A percentile compares a stretch with the other conserved stretches of the same genome.
Evolutionary conservation across 2,888 invertebrate species (phyloP).

Genomic region (Salticus scenicus): DNA sequence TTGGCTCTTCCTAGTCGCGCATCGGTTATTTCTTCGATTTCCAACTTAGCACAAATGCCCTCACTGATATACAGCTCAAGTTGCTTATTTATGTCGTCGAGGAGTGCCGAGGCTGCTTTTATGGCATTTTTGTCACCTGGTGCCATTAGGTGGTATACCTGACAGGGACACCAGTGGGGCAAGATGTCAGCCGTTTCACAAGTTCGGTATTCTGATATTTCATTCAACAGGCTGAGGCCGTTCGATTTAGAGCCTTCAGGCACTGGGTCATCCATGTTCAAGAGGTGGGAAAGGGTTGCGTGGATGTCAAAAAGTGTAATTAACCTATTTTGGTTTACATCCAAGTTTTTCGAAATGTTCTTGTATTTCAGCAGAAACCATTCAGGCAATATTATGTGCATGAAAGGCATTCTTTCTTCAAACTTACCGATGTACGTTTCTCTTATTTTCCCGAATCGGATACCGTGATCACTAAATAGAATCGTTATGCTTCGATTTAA

Average conservation of each 20-base stretch:
- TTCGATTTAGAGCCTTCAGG: neutral
- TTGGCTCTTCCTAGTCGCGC: constrained; percentile 46
- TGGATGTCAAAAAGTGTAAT: constrained; percentile 75
- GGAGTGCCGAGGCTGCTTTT: constrained; percentile 26
- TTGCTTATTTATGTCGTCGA: constrained; percentile 21
- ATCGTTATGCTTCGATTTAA: constrained; percentile 83
- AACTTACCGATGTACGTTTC: constrained; percentile 81
- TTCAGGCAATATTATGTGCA: constrained; percentile 75
- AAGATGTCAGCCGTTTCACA: constrained; percentile 75
- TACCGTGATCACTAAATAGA: constrained; percentile 90
- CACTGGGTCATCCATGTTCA: constrained; percentile 76
- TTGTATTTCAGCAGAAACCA: constrained; percentile 74
- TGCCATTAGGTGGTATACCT: constrained; percentile 5
- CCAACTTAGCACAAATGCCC: neutral
- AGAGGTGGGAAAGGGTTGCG: constrained; percentile 84
- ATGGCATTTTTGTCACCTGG: constrained; percentile 5
- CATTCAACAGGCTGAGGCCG: constrained; percentile 74
- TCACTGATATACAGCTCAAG: neutral
- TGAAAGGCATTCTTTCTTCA: constrained; percentile 76
- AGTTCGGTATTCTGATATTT: constrained; percentile 74
- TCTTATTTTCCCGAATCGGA: constrained; percentile 89
- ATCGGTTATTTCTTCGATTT: constrained; percentile 22
- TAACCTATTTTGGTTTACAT: constrained; percentile 74
- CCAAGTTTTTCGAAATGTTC: constrained; percentile 71
- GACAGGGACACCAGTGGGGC: constrained; percentile 75